Percentiles rank a stretch among this genome's conserved stretches.
Conservation (phyloP, 1,140 invertebrate genomes). For the Drosophila miranda region DNA sequence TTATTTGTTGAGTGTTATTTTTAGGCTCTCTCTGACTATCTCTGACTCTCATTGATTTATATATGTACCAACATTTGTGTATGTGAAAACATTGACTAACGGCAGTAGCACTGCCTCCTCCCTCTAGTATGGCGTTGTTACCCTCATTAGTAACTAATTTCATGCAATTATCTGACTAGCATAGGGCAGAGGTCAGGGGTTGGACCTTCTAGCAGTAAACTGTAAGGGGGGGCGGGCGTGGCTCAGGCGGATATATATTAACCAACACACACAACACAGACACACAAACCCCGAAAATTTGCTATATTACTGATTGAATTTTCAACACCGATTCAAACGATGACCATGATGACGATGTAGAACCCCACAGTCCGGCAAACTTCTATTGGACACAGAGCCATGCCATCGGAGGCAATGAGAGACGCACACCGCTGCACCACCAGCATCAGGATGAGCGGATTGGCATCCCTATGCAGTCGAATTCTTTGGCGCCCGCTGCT, state of each 20-base stretch:
- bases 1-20: too few species aligned
- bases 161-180: slow-evolving; percentile 14
- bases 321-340: slow-evolving; percentile 26
- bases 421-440: slow-evolving; percentile 60
- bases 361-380: slow-evolving; percentile 83
- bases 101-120: slow-evolving; percentile 12
- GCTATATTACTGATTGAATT: slow-evolving; percentile 51
- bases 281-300: too few species aligned
- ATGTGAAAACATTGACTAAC: slow-evolving; percentile 43
- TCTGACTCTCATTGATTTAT: slow-evolving; percentile 4
- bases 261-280: too few species aligned
- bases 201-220: slow-evolving; percentile 12
- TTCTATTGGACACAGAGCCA: slow-evolving; percentile 86
- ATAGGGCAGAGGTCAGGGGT: slow-evolving; percentile 3
- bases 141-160: slow-evolving; percentile 36
- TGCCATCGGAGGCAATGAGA: slow-evolving; percentile 84
- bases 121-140: not conserved
- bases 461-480: slow-evolving; percentile 62
- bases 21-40: too few species aligned
- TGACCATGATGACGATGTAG: slow-evolving; percentile 34
- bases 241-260: not conserved
- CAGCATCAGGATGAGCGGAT: slow-evolving; percentile 69
- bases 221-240: slow-evolving; percentile 12
- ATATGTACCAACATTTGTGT: slow-evolving; percentile 46
- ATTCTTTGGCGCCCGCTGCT: slow-evolving; percentile 74